Conservation (phyloP, 2,797 vertebrate genomes). For the Falco columbarius region DNA sequence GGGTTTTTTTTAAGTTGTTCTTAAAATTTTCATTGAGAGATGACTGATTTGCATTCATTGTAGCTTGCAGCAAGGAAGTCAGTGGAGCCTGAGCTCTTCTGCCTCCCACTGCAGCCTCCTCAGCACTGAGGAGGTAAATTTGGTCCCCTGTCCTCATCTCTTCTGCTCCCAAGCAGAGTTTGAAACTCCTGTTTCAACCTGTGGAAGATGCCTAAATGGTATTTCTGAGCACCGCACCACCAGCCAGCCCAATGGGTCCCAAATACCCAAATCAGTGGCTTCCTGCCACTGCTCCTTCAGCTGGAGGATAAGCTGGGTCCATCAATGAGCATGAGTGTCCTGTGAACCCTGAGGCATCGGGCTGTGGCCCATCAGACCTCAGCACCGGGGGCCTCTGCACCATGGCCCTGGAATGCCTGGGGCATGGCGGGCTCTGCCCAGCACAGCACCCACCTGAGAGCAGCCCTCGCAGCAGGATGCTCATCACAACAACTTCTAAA, state of each 20-base stretch:
- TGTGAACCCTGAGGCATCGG: background rate
- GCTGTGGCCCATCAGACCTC: background rate
- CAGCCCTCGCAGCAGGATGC: accelerated
- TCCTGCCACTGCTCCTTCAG: background rate
- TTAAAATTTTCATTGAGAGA: background rate
- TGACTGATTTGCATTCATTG: background rate
- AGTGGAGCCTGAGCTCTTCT: background rate
- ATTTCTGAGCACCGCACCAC: background rate
- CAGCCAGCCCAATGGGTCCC: background rate
- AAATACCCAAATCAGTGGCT: background rate
- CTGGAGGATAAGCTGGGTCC: background rate
- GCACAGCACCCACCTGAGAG: background rate
- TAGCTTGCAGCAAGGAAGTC: background rate
- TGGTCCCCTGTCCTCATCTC: background rate
- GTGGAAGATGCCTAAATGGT: background rate
- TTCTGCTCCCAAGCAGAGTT: background rate
- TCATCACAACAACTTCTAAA: background rate
- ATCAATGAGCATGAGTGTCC: background rate
- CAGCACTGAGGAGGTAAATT: background rate
- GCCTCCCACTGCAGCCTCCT: background rate
- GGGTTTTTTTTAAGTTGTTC: background rate
- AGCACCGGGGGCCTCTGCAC: background rate
- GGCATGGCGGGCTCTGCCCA: background rate
- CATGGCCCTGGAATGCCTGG: background rate
- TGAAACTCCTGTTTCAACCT: background rate